Conservation (phyloP, 1,140 invertebrate genomes). For the Alviniconcha marisindica region DNA sequence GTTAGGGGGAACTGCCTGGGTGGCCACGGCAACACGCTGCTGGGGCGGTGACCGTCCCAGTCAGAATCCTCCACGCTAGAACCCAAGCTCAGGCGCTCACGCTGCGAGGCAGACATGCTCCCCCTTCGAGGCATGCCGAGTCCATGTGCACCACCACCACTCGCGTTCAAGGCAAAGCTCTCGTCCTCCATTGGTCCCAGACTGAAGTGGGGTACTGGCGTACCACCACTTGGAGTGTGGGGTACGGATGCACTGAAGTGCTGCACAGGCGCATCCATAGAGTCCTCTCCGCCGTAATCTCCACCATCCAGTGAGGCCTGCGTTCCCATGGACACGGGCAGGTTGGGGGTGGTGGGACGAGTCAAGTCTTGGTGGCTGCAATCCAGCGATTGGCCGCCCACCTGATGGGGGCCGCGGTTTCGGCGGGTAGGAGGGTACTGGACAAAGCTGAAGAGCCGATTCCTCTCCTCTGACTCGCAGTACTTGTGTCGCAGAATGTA, state of each 20-base stretch:
- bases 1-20: conserved; percentile 85
- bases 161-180: background rate
- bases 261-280: background rate
- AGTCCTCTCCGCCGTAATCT: background rate
- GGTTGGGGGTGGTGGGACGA: conserved; percentile 25
- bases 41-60: background rate
- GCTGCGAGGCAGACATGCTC: conserved; percentile 43
- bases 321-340: conserved; percentile 31
- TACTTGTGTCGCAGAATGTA: conserved; percentile 83
- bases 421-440: conserved; percentile 80
- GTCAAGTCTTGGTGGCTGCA: conserved; percentile 5
- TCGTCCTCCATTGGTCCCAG: conserved; percentile 15
- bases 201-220: background rate
- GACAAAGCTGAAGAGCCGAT: conserved; percentile 85
- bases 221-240: background rate
- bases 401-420: conserved; percentile 46
- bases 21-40: conserved; percentile 81
- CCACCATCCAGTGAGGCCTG: conserved; percentile 38
- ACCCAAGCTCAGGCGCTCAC: conserved; percentile 32
- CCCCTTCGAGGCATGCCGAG: conserved; percentile 9
- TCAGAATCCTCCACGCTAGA: conserved; percentile 32
- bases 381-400: conserved; percentile 41
- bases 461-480: conserved; percentile 87
- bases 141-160: background rate
- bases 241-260: background rate